Percentiles rank a stretch among this genome's conserved stretches.
phyloP scores from a whole-genome alignment of 2,113 vertebrate genomes.

The Brevimyrus niger region DNA sequence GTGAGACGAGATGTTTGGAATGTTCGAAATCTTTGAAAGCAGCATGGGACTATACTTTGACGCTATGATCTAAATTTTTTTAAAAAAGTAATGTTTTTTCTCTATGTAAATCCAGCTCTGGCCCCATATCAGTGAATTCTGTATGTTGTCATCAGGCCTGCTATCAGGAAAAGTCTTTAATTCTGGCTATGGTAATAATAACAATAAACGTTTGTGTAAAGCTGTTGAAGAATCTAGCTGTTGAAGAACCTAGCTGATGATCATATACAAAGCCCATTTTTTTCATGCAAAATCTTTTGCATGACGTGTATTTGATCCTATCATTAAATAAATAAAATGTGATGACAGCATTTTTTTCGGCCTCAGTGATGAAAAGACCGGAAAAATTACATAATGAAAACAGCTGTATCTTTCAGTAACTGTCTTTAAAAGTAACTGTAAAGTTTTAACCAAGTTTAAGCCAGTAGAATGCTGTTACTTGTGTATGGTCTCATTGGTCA shows the following conservation, averaged over 20 bases:
- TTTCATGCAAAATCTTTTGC: background rate
- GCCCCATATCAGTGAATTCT: slow-evolving; percentile 32
- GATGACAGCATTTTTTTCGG: background rate
- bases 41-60: background rate
- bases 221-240: slow-evolving; percentile 60
- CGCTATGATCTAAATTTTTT: slow-evolving; percentile 5
- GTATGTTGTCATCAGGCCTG: slow-evolving; percentile 62
- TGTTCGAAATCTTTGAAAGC: slow-evolving; percentile 21
- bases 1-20: slow-evolving; percentile 23
- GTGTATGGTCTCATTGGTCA: background rate
- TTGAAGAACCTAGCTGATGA: slow-evolving; percentile 58
- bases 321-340: background rate
- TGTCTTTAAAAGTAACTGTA: background rate
- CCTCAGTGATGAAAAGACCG: background rate
- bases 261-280: slow-evolving; percentile 82
- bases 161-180: slow-evolving; percentile 86
- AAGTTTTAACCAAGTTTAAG: background rate
- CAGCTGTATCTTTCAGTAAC: background rate
- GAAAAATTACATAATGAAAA: background rate
- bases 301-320: background rate
- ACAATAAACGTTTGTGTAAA: slow-evolving; percentile 68
- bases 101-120: slow-evolving; percentile 46
- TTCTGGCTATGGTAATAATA: slow-evolving; percentile 88
- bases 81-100: slow-evolving; percentile 42
- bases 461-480: background rate